Percentiles rank a stretch among this genome's conserved stretches.
phyloP scores from a whole-genome alignment of 2,113 vertebrate genomes.

The Serranochromis macrocephalus region DNA sequence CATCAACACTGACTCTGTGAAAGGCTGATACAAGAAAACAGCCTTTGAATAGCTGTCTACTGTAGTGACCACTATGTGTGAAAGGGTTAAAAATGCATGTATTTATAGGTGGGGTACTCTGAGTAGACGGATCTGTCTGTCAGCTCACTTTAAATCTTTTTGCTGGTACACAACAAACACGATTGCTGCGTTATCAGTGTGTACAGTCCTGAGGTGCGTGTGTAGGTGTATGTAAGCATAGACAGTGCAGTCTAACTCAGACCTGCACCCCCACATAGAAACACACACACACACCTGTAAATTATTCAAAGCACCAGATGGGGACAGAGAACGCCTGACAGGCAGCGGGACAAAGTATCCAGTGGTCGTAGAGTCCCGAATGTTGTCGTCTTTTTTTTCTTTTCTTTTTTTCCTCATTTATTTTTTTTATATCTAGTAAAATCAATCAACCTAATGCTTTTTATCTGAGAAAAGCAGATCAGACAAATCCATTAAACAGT shows the following conservation, averaged over 20 bases:
- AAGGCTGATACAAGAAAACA: neutral
- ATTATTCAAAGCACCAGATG: conserved; percentile 61
- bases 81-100: neutral
- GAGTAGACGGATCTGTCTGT: neutral
- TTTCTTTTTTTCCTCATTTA: neutral
- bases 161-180: neutral
- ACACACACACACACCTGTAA: conserved; percentile 41
- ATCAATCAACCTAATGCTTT: conserved; percentile 49
- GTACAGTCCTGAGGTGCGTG: neutral
- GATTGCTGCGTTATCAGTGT: neutral
- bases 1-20: neutral
- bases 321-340: conserved; percentile 1
- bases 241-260: neutral
- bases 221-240: conserved; percentile 10
- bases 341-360: conserved; percentile 1
- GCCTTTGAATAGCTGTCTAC: neutral
- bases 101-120: neutral
- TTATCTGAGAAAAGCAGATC: conserved; percentile 47
- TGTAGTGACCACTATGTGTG: neutral
- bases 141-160: neutral
- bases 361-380: neutral
- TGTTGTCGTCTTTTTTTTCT: neutral
- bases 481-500: conserved; percentile 28
- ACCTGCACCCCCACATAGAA: neutral
- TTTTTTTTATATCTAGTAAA: neutral